Conservation (phyloP, 53 echinoderm and acorn worm species). For the Holothuria scabra region DNA sequence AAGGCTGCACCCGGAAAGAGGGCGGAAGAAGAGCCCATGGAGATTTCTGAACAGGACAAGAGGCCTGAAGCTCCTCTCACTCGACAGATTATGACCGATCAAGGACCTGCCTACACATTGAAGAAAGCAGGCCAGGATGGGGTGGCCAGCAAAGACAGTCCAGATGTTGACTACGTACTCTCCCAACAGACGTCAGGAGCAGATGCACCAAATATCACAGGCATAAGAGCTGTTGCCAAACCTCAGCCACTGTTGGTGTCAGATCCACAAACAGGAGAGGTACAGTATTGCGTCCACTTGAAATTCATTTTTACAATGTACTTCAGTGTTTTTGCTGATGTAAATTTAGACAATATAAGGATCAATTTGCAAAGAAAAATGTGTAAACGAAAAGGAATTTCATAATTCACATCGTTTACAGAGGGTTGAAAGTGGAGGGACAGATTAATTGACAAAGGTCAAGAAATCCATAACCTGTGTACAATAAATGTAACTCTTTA, state of each 20-base stretch:
- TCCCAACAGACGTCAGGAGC: constrained; percentile 6
- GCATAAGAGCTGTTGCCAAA: constrained; percentile 49
- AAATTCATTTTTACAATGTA: too few relatives aligned
- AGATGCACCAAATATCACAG: constrained; percentile 47
- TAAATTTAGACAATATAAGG: too few relatives aligned
- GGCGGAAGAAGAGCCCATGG: constrained; percentile 5
- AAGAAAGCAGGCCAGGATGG: constrained; percentile 60
- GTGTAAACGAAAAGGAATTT: too few relatives aligned
- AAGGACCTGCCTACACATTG: constrained; percentile 82
- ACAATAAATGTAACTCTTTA: too few relatives aligned
- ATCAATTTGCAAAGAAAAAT: too few relatives aligned
- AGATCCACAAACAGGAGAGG: constrained; percentile 49
- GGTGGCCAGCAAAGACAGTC: constrained; percentile 46
- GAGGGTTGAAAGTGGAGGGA: too few relatives aligned
- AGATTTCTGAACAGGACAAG: constrained; percentile 27
- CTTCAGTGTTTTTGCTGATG: too few relatives aligned
- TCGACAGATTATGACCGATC: constrained; percentile 74
- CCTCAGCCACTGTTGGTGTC: constrained; percentile 58
- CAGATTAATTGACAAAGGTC: too few relatives aligned
- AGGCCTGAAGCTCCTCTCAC: constrained; percentile 44
- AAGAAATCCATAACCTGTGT: too few relatives aligned
- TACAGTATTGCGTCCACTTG: too few relatives aligned
- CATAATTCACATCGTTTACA: too few relatives aligned
- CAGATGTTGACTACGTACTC: constrained; percentile 55
- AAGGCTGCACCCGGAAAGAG: constrained; percentile 7